Percentiles rank a stretch among this genome's conserved stretches.
Evolutionary conservation across 1,140 invertebrate species (phyloP).

Genomic region (Condylostylus longicornis): DNA sequence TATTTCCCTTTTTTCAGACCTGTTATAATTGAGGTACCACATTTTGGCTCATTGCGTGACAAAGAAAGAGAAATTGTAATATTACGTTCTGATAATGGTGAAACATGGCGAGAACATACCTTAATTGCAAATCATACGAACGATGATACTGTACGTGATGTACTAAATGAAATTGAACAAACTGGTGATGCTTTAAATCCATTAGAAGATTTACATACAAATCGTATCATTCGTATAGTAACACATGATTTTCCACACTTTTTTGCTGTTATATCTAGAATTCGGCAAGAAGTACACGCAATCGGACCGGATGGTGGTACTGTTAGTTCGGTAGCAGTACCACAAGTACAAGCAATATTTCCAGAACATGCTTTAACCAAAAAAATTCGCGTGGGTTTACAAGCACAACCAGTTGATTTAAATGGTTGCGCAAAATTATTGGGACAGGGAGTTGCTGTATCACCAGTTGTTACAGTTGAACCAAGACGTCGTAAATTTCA

Average conservation of each 20-base stretch:
- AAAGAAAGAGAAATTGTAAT: constrained; percentile 97
- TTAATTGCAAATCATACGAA: constrained; percentile 87
- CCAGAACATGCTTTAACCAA: constrained; percentile 95
- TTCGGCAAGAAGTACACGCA: constrained; percentile 95
- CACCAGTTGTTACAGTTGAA: constrained; percentile 97
- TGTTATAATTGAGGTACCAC: constrained; percentile 96
- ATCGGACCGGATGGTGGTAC: constrained; percentile 97
- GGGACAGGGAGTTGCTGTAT: constrained; percentile 94
- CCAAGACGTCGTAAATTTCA: constrained; percentile 95
- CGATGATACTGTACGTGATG: constrained; percentile 89
- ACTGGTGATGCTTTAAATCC: constrained; percentile 73
- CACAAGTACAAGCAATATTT: constrained; percentile 96
- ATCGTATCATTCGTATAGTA: constrained; percentile 83
- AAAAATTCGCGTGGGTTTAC: constrained; percentile 98
- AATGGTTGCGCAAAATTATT: constrained; percentile 89
- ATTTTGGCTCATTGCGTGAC: constrained; percentile 89
- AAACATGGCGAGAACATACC: constrained; percentile 95
- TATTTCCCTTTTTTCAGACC: constrained; percentile 36
- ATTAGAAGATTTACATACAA: constrained; percentile 68
- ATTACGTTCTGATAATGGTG: constrained; percentile 91
- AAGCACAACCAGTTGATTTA: constrained; percentile 93
- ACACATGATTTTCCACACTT: constrained; percentile 98
- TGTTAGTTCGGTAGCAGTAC: constrained; percentile 90
- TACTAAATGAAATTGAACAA: constrained; percentile 81
- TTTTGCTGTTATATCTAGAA: constrained; percentile 93